phyloP scores from a whole-genome alignment of 1,140 invertebrate genomes.

The Drosophila dunni region DNA sequence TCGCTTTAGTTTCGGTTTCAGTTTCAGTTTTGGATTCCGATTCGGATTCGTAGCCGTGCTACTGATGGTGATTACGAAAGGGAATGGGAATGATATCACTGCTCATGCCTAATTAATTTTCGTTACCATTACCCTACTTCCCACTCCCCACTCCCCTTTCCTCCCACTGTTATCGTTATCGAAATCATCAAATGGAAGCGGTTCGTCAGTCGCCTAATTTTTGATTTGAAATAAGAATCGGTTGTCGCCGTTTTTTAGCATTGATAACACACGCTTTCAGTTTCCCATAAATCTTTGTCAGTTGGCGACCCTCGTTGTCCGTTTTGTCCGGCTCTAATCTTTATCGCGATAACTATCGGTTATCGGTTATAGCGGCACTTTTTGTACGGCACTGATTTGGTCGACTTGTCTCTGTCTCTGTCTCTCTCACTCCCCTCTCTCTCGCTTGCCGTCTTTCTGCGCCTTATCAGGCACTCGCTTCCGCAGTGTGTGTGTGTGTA shows the following conservation, averaged over 20 bases:
- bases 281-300: conserved; percentile 76
- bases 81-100: conserved; percentile 39
- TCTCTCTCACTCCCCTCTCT: neutral
- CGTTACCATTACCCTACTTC: conserved; percentile 32
- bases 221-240: conserved; percentile 55
- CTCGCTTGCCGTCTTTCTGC: neutral
- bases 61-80: conserved; percentile 52
- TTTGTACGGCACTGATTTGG: conserved; percentile 16
- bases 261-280: conserved; percentile 25
- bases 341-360: conserved; percentile 47
- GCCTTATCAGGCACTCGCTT: conserved; percentile 38
- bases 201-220: neutral
- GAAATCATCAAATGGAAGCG: conserved; percentile 23
- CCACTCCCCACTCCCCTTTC: conserved; percentile 28
- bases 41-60: neutral
- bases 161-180: conserved; percentile 30
- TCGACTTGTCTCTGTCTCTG: neutral
- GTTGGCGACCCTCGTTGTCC: conserved; percentile 3
- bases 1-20: conserved; percentile 11
- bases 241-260: conserved; percentile 29
- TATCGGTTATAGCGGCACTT: conserved; percentile 11
- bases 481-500: conserved; percentile 19
- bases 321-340: conserved; percentile 26
- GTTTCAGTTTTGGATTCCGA: conserved; percentile 2
- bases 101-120: conserved; percentile 75